phyloP scores from a whole-genome alignment of 2,797 vertebrate species.

The Eutrigla gurnardus region DNA sequence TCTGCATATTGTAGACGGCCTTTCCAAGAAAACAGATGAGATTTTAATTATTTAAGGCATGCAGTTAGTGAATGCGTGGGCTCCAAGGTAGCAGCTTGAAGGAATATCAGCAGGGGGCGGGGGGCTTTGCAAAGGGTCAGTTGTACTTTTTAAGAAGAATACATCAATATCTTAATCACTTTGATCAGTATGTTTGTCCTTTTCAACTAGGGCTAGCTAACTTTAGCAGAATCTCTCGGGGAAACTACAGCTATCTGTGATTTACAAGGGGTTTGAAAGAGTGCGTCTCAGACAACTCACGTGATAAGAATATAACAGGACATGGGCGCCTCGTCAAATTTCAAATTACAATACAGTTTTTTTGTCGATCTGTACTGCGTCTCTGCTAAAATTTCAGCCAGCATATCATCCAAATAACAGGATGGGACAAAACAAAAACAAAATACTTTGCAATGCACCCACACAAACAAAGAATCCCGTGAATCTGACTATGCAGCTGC shows the following conservation, averaged over 20 bases:
- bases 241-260: neutral
- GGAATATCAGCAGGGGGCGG: neutral
- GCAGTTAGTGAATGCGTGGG: too few species aligned
- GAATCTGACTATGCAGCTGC: constrained; percentile 26
- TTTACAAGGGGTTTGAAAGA: neutral
- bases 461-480: constrained; percentile 9
- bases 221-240: neutral
- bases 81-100: neutral
- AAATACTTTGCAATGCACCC: constrained; percentile 26
- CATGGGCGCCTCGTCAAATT: neutral
- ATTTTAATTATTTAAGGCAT: too few species aligned
- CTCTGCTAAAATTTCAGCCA: neutral
- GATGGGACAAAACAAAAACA: neutral
- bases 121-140: neutral
- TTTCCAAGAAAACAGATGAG: too few species aligned
- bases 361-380: neutral
- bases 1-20: too few species aligned
- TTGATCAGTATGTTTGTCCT: neutral
- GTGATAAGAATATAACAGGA: constrained; percentile 9
- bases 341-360: constrained; percentile 35
- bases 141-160: neutral
- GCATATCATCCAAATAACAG: constrained; percentile 34
- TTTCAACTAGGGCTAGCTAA: neutral
- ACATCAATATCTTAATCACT: neutral
- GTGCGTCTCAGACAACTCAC: neutral